Base-by-base conservation (phyloP, 2,888 invertebrate species). In the Pachycephus smyrnensis region DNA sequence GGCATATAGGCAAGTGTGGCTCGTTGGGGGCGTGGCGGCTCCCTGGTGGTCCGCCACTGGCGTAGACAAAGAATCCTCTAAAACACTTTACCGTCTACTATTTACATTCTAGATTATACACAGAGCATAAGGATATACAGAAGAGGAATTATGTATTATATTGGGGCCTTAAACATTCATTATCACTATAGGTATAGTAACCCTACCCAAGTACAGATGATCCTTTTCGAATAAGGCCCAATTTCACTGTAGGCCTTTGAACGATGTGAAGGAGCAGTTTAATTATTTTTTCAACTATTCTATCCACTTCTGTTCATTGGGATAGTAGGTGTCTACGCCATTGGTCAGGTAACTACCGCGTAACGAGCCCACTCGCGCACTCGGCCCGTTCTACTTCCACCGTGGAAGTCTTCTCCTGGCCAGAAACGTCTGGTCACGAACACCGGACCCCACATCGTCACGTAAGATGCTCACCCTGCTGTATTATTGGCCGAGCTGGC, bases 11-110 rank as follows among this genome's bases (percentile, higher is more conserved):
- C 80, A 84, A 88, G 86, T 86, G 86, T 84, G 87, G 84, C 86
- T 83, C 74, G 69, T 71, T 69, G 87, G 87, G 82, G 88, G 89
- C 90, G 90, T 90, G 89, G 88, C 90, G 86, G 88, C 90, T 89
- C 87, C 88, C 88, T 89, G 90, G 90, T 90, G 90, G 90, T 90
- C 90, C 87, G 82, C 86, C 89, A 86, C 86, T 86, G 86, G 87
- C 87, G 85, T 83, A 83, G 83, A 55, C 23, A 55, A 71, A 30
- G 12, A 71, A 71, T 71, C 31, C 31, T 23, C 12, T 71, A 15
- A 31, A 33, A 71, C 33, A 71, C 71, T 15, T 31, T 33, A 33
- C 55, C 55, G 23, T 55, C 23, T 23, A 55, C 55, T 23, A 55
- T 55, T 55, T 23, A 55, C 23, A 55, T 55, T 55, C 6, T 55